Evolutionary conservation across 2,113 vertebrate genomes (phyloP), one percentile per base, ranked within the genome.

Genomic region (Petrocephalus zakoni): DNA sequence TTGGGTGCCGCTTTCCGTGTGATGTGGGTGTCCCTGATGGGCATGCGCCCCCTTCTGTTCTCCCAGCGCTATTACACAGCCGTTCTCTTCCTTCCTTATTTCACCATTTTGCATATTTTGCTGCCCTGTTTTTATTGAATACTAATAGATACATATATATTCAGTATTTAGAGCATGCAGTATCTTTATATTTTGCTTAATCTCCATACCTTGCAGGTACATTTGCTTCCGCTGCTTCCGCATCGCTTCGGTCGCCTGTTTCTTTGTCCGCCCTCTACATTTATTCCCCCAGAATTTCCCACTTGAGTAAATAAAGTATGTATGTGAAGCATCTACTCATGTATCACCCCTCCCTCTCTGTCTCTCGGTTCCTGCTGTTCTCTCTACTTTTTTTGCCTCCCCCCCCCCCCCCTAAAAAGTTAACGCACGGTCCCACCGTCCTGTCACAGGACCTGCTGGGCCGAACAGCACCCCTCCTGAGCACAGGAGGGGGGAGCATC

Each of bases 1-100:
- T 61, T 87, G 81, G 72, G 89, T 42, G 25, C 89, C 34, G 19
- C 58, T 87, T 51, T 72, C 68, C 34, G 29, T 49, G 64, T 89
- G 85, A 81, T 10, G 29, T 37, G 25, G 64, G 21, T 46, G 34
- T 61, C 88, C 85, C 88, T n/a, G n/a, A n/a, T n/a, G n/a, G n/a
- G 13, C 47, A 17, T 6, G 49, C 42, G 42, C 37, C 42, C 55
- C 15, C 42, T 47, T n/a, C 61, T 29, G 25, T 68, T n/a, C n/a
- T 49, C 4, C 42, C 42, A 51, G 46, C 0, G 82, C 22, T 47
- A 25, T 22, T 51, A 85, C 49, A 7, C 8, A 22, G 4, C 47
- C n/a, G 15, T 13, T 25, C 47, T 51, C 49, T 51, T 52, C 13
- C n/a, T 7, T 52, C 42, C 11, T 47, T 15, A 25, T 11, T 51